A percentile compares a stretch with the other conserved stretches of the same genome.
Conservation (phyloP, 2,888 invertebrate species). For the Noctua pronuba region DNA sequence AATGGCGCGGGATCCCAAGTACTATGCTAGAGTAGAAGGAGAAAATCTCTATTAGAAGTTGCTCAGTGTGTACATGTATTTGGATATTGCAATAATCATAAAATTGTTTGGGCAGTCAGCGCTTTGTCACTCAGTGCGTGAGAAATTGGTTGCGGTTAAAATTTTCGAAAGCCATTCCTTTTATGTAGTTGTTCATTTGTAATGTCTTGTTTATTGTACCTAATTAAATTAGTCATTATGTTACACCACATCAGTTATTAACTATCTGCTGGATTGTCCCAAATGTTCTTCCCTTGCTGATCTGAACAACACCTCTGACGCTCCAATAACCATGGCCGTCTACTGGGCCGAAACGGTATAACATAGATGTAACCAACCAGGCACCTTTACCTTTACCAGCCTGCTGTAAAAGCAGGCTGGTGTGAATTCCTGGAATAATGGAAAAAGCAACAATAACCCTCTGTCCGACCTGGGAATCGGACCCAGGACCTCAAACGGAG, state of each 20-base stretch:
- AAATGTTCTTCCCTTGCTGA: not conserved
- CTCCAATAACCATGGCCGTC: no score
- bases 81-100: not conserved
- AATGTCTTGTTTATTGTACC: not conserved
- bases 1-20: not conserved
- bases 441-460: not conserved
- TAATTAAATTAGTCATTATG: constrained; percentile 15
- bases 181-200: not conserved
- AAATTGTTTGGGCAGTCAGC: not conserved
- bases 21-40: not conserved
- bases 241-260: not conserved
- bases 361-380: not conserved
- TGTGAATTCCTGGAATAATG: not conserved
- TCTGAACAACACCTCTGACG: not conserved
- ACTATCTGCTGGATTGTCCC: not conserved
- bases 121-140: not conserved
- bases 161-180: not conserved
- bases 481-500: not conserved
- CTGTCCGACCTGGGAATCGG: not conserved
- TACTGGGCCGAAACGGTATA: not conserved
- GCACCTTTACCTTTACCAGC: no score
- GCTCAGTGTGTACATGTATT: not conserved
- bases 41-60: not conserved
- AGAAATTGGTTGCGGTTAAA: constrained; percentile 29
- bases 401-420: no score